These are phyloP conservation scores for Periplaneta americana DNA, from an alignment of 1,140 invertebrate genomes.

Conservation along the genomic window DNA sequence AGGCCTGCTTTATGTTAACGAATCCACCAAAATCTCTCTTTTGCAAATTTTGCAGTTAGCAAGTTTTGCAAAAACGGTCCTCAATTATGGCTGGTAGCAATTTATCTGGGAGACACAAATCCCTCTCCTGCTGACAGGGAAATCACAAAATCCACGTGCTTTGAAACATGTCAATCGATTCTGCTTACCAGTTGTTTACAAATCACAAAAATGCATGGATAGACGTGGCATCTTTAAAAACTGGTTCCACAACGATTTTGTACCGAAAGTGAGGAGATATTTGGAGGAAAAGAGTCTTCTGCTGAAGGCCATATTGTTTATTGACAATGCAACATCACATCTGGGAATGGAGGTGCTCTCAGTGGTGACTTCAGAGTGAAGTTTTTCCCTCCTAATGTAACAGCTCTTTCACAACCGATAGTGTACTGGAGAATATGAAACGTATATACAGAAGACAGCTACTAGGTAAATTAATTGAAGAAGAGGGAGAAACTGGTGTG, in stretches of 20 bases:
- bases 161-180: slow-evolving; percentile 27
- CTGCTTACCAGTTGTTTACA: slow-evolving; percentile 26
- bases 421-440: background rate
- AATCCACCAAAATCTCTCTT: too few relatives aligned
- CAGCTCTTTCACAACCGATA: slow-evolving; percentile 38
- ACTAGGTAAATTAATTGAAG: background rate
- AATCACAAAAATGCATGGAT: slow-evolving; percentile 27
- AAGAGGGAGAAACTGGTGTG: slow-evolving; percentile 18
- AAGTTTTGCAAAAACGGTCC: too few relatives aligned
- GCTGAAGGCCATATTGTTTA: slow-evolving; percentile 25
- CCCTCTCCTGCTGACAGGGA: slow-evolving; percentile 30
- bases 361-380: slow-evolving; percentile 28
- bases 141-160: slow-evolving; percentile 30
- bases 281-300: slow-evolving; percentile 25
- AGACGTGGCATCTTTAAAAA: slow-evolving; percentile 26
- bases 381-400: slow-evolving; percentile 41
- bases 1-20: too few relatives aligned
- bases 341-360: slow-evolving; percentile 19
- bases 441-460: background rate
- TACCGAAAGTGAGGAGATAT: slow-evolving; percentile 26
- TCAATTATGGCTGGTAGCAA: slow-evolving; percentile 35
- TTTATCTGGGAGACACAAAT: slow-evolving; percentile 34
- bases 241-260: slow-evolving; percentile 30
- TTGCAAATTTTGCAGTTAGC: too few relatives aligned
- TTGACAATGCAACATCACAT: slow-evolving; percentile 31